Conservation (phyloP, 2,113 vertebrate genomes). For the Pogonocichla stellata region DNA sequence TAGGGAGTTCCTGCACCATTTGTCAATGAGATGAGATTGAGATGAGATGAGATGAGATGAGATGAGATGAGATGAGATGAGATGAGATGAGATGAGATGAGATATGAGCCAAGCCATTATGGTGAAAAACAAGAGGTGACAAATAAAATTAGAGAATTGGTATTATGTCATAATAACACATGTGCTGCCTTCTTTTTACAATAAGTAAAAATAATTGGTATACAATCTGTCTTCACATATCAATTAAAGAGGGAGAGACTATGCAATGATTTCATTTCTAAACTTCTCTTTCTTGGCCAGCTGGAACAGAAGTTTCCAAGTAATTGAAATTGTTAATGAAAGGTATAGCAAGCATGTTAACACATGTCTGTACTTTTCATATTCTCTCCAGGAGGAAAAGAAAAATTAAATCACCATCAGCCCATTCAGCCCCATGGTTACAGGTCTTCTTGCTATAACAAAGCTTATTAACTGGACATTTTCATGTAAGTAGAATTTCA, state of each 20-base stretch:
- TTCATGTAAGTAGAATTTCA: background rate
- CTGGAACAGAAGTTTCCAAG: background rate
- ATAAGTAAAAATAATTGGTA: background rate
- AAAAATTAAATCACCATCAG: background rate
- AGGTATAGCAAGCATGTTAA: background rate
- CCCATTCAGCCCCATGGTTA: background rate
- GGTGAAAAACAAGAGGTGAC: background rate
- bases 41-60: background rate
- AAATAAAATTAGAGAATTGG: background rate
- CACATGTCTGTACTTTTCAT: background rate
- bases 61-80: background rate
- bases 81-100: background rate
- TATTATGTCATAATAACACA: background rate
- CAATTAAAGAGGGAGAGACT: slow-evolving; percentile 25
- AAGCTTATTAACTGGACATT: background rate
- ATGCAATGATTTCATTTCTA: background rate
- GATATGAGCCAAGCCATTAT: background rate
- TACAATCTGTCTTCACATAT: slow-evolving; percentile 10
- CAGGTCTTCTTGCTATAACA: background rate
- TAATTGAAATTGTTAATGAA: slow-evolving; percentile 2
- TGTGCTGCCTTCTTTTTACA: background rate
- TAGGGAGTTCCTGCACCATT: background rate
- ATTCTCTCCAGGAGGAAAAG: background rate
- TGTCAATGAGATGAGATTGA: background rate
- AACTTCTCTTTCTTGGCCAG: background rate